Evolutionary conservation across 2,113 vertebrate species (phyloP).

Genomic region (Ophthalmolycus amberensis): DNA sequence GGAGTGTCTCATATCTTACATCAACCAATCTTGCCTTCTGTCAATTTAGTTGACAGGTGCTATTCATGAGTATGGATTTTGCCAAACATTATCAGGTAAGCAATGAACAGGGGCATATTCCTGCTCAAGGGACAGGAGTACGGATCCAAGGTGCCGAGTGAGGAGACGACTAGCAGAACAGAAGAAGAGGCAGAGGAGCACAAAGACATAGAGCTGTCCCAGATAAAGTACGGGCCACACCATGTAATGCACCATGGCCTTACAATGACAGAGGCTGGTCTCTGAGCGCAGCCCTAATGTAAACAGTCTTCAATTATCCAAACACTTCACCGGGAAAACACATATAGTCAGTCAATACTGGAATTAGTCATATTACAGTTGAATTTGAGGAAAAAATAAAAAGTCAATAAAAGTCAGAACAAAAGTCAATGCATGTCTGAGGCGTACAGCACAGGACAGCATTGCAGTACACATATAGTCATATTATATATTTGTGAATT

Average conservation of each 20-base stretch:
- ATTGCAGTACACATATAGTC: neutral
- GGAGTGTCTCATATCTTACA: neutral
- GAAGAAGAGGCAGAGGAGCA: neutral
- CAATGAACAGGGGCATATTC: neutral
- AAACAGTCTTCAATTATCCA: neutral
- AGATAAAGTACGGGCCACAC: neutral
- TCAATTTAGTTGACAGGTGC: neutral
- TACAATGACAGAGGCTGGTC: neutral
- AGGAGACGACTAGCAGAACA: neutral
- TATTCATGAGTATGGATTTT: conserved; percentile 2
- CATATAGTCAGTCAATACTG: neutral
- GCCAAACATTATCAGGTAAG: neutral
- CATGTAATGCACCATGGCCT: neutral
- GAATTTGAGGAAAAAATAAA: neutral
- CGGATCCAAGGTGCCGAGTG: neutral
- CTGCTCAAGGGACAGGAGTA: neutral
- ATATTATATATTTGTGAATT: neutral
- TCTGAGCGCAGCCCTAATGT: neutral
- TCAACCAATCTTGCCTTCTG: neutral
- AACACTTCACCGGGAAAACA: neutral
- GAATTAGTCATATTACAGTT: neutral
- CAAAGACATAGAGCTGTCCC: neutral
- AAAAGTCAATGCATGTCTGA: neutral
- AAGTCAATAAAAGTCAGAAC: neutral
- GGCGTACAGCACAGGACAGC: neutral